phyloP scores from a whole-genome alignment of 2,888 invertebrate species.

The Lamellibrachia columna region DNA sequence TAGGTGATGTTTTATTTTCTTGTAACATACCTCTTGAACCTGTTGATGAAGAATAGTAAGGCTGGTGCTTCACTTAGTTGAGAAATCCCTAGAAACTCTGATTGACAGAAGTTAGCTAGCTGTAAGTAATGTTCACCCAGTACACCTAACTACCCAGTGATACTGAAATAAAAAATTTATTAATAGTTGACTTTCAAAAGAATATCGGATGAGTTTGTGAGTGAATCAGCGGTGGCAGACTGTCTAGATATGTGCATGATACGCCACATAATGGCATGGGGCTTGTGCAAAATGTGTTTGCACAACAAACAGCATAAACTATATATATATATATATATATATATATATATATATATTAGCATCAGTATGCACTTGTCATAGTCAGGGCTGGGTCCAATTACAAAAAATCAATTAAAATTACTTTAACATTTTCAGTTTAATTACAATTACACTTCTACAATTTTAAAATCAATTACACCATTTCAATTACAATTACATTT shows the following conservation, averaged over 20 bases:
- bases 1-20: not conserved
- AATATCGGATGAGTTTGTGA: not conserved
- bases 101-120: not conserved
- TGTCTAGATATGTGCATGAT: not conserved
- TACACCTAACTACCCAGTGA: not conserved
- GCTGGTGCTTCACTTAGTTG: not conserved
- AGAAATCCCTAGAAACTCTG: not conserved
- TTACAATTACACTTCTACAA: too few relatives aligned
- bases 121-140: not conserved
- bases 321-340: too few relatives aligned
- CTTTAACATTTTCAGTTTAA: too few relatives aligned
- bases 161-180: not conserved
- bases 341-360: too few relatives aligned
- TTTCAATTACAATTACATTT: too few relatives aligned
- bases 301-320: too few relatives aligned
- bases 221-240: not conserved
- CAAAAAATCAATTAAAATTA: too few relatives aligned
- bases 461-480: too few relatives aligned
- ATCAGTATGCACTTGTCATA: too few relatives aligned
- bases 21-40: not conserved
- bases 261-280: not conserved
- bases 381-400: too few relatives aligned
- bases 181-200: not conserved
- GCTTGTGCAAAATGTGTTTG: not conserved
- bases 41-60: conserved; percentile 11